Conservation (phyloP, 37 sponge, comb jelly and placozoan species). For the Beroe ovata region DNA sequence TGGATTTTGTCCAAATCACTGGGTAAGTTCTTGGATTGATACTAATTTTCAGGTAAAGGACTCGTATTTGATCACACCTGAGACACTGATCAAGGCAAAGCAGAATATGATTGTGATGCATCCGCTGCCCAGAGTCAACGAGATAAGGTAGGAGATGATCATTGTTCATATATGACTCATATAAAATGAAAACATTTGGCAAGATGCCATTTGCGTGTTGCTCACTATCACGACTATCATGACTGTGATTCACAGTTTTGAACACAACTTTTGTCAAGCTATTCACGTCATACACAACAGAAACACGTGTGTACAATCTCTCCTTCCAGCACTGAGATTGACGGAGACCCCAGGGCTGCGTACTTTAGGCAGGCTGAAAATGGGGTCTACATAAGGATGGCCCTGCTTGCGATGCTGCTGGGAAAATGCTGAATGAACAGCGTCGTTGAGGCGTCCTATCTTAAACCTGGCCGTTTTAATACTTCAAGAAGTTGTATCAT, state of each 20-base stretch:
- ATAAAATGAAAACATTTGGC: too few relatives aligned
- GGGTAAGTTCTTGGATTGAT: slow-evolving; percentile 2
- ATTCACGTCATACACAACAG: background rate
- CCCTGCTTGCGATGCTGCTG: slow-evolving; percentile 78
- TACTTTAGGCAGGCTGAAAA: slow-evolving; percentile 97
- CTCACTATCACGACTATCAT: too few relatives aligned
- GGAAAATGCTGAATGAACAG: slow-evolving; percentile 42
- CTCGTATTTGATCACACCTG: slow-evolving; percentile 82
- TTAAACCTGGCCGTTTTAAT: too few relatives aligned
- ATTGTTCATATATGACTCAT: too few relatives aligned
- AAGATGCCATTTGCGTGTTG: too few relatives aligned
- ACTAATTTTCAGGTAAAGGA: slow-evolving; percentile 76
- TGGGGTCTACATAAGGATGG: slow-evolving; percentile 97
- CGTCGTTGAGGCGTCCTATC: background rate
- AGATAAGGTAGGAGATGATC: slow-evolving; percentile 82
- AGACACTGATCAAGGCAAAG: slow-evolving; percentile 91
- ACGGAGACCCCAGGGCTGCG: slow-evolving; percentile 93
- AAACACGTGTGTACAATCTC: too few relatives aligned
- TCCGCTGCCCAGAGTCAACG: slow-evolving; percentile 93
- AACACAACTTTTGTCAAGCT: background rate
- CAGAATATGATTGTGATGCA: slow-evolving; percentile 92
- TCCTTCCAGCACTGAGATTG: slow-evolving; percentile 83
- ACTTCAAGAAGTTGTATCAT: too few relatives aligned
- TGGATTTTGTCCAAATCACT: too few relatives aligned
- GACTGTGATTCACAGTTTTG: too few relatives aligned